Conservation (phyloP, 2,888 invertebrate genomes). For the Oscheius myriophilus region DNA sequence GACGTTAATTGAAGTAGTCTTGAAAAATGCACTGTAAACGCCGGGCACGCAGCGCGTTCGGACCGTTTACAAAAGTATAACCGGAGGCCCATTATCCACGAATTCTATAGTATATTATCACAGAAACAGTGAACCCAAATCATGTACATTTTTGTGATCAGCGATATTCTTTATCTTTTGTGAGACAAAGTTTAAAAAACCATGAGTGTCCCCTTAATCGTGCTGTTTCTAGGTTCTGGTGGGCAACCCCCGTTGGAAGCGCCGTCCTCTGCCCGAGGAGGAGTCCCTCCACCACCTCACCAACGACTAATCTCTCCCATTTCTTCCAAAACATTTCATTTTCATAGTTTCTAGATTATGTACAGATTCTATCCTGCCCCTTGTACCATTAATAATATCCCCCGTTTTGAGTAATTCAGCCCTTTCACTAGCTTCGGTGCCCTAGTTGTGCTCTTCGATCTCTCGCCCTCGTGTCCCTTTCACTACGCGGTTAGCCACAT, state of each 20-base stretch:
- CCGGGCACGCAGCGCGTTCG: too few species aligned
- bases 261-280: constrained; percentile 81
- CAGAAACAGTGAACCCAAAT: too few species aligned
- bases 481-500: constrained; percentile 28
- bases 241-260: constrained; percentile 79
- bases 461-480: constrained; percentile 17
- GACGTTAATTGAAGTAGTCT: too few species aligned
- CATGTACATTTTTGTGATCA: too few species aligned
- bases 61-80: too few species aligned
- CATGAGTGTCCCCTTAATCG: background rate
- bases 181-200: background rate
- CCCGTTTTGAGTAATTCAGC: background rate
- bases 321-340: background rate
- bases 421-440: background rate
- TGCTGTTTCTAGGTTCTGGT: constrained; percentile 77
- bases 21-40: too few species aligned
- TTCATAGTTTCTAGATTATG: background rate
- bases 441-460: constrained; percentile 10
- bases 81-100: too few species aligned
- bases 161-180: too few species aligned
- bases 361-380: constrained; percentile 2
- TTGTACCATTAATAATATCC: background rate
- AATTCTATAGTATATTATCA: too few species aligned
- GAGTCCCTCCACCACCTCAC: constrained; percentile 48
- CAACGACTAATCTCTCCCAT: constrained; percentile 10